Conservation (phyloP, 2,888 invertebrate genomes). For the Cerastoderma edule region DNA sequence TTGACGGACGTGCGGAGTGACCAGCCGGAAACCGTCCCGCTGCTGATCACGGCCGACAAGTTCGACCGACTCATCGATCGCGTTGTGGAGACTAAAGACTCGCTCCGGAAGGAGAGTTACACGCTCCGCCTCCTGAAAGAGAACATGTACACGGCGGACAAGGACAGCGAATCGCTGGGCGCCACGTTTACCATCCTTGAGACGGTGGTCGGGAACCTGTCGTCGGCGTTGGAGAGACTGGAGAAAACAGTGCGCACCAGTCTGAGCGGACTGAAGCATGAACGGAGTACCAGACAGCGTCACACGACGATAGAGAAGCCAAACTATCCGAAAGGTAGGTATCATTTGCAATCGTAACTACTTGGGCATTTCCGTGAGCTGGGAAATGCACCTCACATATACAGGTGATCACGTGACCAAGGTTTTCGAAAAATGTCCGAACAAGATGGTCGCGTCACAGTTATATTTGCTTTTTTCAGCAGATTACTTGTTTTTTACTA, state of each 20-base stretch:
- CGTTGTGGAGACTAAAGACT: slow-evolving; percentile 57
- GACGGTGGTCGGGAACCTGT: slow-evolving; percentile 60
- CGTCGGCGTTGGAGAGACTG: slow-evolving; percentile 57
- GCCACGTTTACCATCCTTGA: slow-evolving; percentile 61
- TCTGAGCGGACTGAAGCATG: slow-evolving; percentile 5
- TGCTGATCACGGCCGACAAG: slow-evolving; percentile 31
- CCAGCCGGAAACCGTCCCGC: slow-evolving; percentile 30
- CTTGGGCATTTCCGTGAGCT: no score
- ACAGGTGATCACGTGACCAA: no score
- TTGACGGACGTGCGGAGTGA: slow-evolving; percentile 30
- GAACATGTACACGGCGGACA: slow-evolving; percentile 57
- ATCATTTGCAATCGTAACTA: no score
- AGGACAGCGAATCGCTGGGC: slow-evolving; percentile 56
- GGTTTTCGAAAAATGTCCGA: no score
- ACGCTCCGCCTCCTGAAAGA: slow-evolving; percentile 55
- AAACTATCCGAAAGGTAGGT: slow-evolving; percentile 32
- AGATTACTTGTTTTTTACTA: no score
- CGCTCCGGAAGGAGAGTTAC: slow-evolving; percentile 58
- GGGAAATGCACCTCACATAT: no score
- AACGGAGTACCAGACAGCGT: background rate
- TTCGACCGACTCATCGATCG: slow-evolving; percentile 46
- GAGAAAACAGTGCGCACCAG: slow-evolving; percentile 47
- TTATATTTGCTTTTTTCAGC: no score
- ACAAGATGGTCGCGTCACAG: no score
- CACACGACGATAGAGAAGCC: background rate